Evolutionary conservation across 2,888 invertebrate species (phyloP).

Genomic region (Campoletis raptor): DNA sequence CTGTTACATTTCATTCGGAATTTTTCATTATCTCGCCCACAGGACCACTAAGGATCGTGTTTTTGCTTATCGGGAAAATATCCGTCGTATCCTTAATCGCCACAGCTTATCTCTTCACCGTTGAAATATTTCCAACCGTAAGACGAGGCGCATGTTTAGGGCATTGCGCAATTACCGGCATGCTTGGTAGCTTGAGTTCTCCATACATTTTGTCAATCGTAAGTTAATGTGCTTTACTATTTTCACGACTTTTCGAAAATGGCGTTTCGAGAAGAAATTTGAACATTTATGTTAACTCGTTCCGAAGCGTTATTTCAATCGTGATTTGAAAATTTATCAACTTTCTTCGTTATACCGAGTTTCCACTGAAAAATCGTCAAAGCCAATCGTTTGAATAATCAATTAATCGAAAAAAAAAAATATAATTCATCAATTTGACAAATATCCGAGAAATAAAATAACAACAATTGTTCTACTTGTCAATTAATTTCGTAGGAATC

Average conservation of each 20-base stretch:
- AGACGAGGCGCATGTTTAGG: slow-evolving; percentile 84
- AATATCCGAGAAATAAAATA: background rate
- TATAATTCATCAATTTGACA: background rate
- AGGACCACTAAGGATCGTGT: slow-evolving; percentile 65
- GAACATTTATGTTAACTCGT: background rate
- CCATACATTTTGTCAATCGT: slow-evolving; percentile 83
- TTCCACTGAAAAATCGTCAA: too few species aligned
- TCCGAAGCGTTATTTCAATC: too few species aligned
- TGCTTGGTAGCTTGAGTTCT: slow-evolving; percentile 85
- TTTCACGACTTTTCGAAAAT: background rate
- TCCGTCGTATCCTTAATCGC: slow-evolving; percentile 85
- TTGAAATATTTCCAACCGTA: slow-evolving; percentile 84
- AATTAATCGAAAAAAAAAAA: too few species aligned
- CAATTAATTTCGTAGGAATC: background rate
- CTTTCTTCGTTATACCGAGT: too few species aligned
- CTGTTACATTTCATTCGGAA: background rate
- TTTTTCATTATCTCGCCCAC: slow-evolving; percentile 11
- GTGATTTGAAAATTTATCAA: too few species aligned
- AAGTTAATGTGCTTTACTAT: slow-evolving; percentile 59
- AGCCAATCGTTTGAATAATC: too few species aligned
- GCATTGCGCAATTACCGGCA: slow-evolving; percentile 85
- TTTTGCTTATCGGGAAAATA: slow-evolving; percentile 84
- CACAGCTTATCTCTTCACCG: slow-evolving; percentile 83
- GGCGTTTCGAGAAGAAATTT: background rate
- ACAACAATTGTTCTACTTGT: background rate